Percentiles rank a stretch among this genome's conserved stretches.
These are phyloP conservation scores for Triplophysa bombifrons DNA, from an alignment of 2,797 vertebrate species.

Conservation along the genomic window DNA sequence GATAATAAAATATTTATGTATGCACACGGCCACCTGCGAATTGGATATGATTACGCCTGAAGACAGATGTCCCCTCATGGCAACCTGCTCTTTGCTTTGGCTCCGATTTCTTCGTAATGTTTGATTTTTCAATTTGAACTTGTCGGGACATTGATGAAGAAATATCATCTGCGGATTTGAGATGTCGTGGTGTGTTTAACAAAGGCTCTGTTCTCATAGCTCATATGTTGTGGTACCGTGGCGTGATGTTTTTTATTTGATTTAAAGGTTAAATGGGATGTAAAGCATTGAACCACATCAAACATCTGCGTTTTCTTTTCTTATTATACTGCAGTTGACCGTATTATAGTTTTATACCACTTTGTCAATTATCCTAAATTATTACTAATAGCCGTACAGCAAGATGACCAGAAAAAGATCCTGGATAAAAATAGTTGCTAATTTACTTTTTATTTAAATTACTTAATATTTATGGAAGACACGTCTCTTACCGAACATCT, in stretches of 20 bases:
- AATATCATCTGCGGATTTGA: constrained; percentile 17
- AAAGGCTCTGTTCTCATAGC: constrained; percentile 1
- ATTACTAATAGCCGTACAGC: not conserved
- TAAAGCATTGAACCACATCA: constrained; percentile 41
- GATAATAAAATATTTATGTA: constrained; percentile 56
- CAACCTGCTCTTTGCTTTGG: constrained; percentile 40
- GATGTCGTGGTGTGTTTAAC: constrained; percentile 10
- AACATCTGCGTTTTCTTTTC: constrained; percentile 61
- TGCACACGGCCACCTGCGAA: constrained; percentile 38
- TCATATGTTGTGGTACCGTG: constrained; percentile 21
- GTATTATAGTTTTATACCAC: not conserved
- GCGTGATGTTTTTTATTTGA: constrained; percentile 40
- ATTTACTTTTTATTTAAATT: not conserved
- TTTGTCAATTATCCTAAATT: not conserved
- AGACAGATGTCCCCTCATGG: constrained; percentile 46
- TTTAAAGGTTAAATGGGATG: constrained; percentile 50
- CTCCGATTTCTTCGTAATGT: constrained; percentile 22
- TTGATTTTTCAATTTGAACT: constrained; percentile 45
- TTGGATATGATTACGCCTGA: constrained; percentile 38
- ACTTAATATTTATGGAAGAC: not conserved
- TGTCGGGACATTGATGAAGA: constrained; percentile 29
- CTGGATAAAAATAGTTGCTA: not conserved
- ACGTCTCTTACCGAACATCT: not conserved
- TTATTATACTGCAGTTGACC: not conserved
- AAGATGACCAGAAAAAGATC: not conserved